phyloP scores from a whole-genome alignment of 2,797 vertebrate genomes.

The Margarornis squamiger region DNA sequence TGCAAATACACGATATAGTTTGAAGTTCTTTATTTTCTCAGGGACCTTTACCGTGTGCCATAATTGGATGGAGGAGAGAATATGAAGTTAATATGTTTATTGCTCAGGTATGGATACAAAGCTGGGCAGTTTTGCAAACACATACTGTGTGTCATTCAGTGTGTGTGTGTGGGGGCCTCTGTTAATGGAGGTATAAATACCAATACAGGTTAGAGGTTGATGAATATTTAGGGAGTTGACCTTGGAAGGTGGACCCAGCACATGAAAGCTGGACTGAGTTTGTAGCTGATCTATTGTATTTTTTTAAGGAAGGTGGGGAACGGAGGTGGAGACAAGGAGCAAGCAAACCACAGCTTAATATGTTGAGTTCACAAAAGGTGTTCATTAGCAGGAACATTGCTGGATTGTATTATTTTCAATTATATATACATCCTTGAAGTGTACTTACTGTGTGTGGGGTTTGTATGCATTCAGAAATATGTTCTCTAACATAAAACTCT shows the following conservation, averaged over 20 bases:
- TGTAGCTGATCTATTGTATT: background rate
- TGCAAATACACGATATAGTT: background rate
- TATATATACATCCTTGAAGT: background rate
- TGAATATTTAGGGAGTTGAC: background rate
- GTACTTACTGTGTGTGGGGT: background rate
- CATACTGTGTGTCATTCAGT: background rate
- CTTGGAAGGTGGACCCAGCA: background rate
- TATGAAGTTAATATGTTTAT: background rate
- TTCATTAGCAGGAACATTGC: background rate
- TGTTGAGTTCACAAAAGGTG: background rate
- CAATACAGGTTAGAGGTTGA: background rate
- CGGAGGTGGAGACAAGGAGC: rapidly evolving
- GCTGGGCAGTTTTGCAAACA: background rate
- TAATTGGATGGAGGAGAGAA: background rate
- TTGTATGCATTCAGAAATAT: background rate
- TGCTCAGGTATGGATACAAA: background rate
- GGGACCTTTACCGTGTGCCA: background rate
- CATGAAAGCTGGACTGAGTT: background rate
- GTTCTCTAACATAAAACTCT: background rate
- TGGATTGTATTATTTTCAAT: background rate
- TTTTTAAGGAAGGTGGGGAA: no score
- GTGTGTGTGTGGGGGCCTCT: background rate
- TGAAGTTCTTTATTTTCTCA: background rate
- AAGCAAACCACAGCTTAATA: background rate
- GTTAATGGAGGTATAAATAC: background rate